Evolutionary conservation across 2,113 vertebrate species (phyloP).

Genomic region (Actenoides hombroni): DNA sequence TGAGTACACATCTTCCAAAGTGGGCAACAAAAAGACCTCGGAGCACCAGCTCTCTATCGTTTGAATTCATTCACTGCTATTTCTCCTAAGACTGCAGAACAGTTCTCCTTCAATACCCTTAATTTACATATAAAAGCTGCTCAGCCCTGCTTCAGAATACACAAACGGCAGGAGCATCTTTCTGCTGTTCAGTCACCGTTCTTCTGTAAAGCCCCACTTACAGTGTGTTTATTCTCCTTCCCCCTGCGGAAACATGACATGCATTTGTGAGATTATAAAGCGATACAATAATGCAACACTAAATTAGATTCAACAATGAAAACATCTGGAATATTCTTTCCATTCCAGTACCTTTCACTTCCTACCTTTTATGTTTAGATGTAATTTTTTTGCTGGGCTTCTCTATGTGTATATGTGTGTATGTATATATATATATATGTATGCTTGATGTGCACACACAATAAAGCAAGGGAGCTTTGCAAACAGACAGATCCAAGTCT

Average conservation of each 20-base stretch:
- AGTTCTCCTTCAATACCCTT: not conserved
- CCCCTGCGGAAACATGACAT: not conserved
- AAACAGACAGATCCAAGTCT: not conserved
- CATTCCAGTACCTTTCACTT: not conserved
- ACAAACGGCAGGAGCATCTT: not conserved
- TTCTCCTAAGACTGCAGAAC: not conserved
- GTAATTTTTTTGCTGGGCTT: not conserved
- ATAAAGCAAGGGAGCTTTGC: not conserved
- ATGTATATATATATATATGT: no score
- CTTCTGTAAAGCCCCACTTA: not conserved
- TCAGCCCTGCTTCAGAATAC: not conserved
- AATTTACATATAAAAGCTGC: not conserved
- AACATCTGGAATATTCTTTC: not conserved
- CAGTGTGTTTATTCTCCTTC: fast-evolving
- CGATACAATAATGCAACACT: not conserved
- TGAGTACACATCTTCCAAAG: not conserved
- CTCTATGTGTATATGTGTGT: not conserved
- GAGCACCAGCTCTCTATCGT: fast-evolving
- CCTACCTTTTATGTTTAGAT: not conserved
- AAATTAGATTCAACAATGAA: not conserved
- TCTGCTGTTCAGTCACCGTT: not conserved
- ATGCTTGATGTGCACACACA: fast-evolving
- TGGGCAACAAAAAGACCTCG: not conserved
- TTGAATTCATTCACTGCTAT: not conserved
- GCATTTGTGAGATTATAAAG: not conserved